Evolutionary conservation across 2,797 vertebrate genomes (phyloP).

Genomic region (Channa striata): DNA sequence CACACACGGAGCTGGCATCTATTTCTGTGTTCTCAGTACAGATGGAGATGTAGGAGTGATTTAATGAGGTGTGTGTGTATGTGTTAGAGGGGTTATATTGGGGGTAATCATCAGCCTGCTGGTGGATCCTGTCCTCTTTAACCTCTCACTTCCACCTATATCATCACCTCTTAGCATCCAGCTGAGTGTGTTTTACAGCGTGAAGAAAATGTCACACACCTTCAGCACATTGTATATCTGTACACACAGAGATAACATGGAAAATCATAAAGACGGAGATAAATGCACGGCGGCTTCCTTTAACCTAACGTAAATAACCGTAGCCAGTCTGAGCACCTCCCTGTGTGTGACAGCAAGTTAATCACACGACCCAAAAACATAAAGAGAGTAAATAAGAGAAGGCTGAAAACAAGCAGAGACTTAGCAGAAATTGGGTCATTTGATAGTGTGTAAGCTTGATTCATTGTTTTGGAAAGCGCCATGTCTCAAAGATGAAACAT

Average conservation of each 20-base stretch:
- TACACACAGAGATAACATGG: background rate
- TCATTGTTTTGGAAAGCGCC: conserved; percentile 24
- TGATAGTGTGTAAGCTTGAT: conserved; percentile 25
- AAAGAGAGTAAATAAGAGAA: conserved; percentile 43
- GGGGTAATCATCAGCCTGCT: conserved; percentile 66
- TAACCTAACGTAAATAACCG: conserved; percentile 33
- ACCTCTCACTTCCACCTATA: conserved; percentile 71
- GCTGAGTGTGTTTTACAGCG: conserved; percentile 57
- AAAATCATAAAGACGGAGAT: background rate
- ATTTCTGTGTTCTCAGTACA: conserved; percentile 57
- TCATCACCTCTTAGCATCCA: conserved; percentile 66
- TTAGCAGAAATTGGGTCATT: conserved; percentile 45
- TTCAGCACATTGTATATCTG: conserved; percentile 28
- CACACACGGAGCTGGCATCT: conserved; percentile 29
- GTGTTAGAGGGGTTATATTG: conserved; percentile 53
- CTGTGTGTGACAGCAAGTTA: conserved; percentile 51
- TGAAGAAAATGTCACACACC: conserved; percentile 55
- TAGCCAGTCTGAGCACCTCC: conserved; percentile 22
- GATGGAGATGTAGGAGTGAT: conserved; percentile 68
- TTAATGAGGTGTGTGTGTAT: conserved; percentile 58
- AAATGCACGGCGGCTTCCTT: conserved; percentile 12
- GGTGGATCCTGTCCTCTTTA: conserved; percentile 65
- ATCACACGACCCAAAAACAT: conserved; percentile 52
- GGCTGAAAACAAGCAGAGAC: conserved; percentile 11
- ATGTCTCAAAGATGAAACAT: conserved; percentile 21